Conservation (phyloP, 1,140 invertebrate genomes). For the Eufriesea mexicana region DNA sequence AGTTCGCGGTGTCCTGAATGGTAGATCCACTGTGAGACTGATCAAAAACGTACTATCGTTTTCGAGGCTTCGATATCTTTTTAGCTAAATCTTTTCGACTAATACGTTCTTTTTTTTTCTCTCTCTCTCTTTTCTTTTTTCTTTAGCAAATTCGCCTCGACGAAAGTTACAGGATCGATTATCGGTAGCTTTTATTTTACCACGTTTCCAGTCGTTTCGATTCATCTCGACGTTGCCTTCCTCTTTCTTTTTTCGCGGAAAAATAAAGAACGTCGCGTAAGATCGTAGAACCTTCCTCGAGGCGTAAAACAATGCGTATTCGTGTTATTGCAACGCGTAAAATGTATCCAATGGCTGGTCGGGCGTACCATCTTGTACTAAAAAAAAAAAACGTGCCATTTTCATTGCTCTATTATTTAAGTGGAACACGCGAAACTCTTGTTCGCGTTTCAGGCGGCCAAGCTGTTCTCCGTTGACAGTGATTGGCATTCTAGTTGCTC, state of each 20-base stretch:
- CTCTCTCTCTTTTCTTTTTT: not conserved
- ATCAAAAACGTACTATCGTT: slow-evolving; percentile 10
- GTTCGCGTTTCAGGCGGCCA: not conserved
- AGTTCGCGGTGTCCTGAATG: not conserved
- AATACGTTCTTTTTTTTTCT: too few relatives aligned
- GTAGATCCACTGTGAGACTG: slow-evolving; percentile 22
- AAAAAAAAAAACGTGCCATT: slow-evolving; percentile 27
- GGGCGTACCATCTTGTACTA: not conserved
- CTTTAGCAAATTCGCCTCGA: not conserved
- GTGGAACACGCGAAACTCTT: not conserved
- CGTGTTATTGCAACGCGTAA: not conserved
- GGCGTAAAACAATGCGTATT: not conserved
- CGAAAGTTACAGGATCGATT: not conserved
- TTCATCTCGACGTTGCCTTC: not conserved
- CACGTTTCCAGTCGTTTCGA: not conserved
- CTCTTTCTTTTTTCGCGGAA: not conserved
- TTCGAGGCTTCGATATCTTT: not conserved
- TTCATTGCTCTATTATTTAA: not conserved
- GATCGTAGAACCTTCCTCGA: slow-evolving; percentile 11
- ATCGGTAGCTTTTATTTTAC: not conserved
- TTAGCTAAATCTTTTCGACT: too few relatives aligned
- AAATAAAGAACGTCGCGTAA: too few relatives aligned
- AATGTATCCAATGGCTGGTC: not conserved
- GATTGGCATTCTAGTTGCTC: slow-evolving; percentile 19
- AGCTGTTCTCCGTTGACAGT: not conserved